Evolutionary conservation across 2,797 vertebrate species (phyloP).

Genomic region (Crocodylus rhombifer): DNA sequence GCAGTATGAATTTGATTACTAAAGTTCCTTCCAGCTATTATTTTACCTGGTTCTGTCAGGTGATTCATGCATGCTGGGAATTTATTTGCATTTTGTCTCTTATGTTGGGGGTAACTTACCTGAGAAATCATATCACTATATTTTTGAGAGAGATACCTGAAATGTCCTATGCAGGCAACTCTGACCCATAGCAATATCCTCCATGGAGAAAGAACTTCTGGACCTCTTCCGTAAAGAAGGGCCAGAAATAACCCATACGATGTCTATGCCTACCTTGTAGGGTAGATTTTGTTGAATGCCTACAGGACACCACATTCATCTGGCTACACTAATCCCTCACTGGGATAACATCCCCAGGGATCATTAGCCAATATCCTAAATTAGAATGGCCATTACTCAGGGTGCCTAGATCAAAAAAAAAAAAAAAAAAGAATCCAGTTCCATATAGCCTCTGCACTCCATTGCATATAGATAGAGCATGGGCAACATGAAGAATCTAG

Average conservation of each 20-base stretch:
- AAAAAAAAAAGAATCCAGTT: no score
- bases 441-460: fast-evolving
- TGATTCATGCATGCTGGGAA: neutral
- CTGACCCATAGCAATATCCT: neutral
- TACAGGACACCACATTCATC: neutral
- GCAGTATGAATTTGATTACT: neutral
- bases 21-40: neutral
- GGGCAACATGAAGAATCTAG: neutral
- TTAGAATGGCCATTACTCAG: neutral
- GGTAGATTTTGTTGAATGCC: neutral
- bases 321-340: neutral
- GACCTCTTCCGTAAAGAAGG: no score
- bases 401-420: neutral
- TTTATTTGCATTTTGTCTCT: neutral
- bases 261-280: neutral
- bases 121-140: fast-evolving
- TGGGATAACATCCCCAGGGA: neutral
- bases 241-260: no score
- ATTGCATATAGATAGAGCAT: neutral
- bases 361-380: neutral
- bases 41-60: neutral
- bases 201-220: neutral
- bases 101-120: neutral
- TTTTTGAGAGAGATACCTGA: neutral
- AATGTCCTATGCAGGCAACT: neutral